Percentiles rank a stretch among this genome's conserved stretches.
Conservation (phyloP, 2,888 invertebrate species). For the Autographa pulchrina region DNA sequence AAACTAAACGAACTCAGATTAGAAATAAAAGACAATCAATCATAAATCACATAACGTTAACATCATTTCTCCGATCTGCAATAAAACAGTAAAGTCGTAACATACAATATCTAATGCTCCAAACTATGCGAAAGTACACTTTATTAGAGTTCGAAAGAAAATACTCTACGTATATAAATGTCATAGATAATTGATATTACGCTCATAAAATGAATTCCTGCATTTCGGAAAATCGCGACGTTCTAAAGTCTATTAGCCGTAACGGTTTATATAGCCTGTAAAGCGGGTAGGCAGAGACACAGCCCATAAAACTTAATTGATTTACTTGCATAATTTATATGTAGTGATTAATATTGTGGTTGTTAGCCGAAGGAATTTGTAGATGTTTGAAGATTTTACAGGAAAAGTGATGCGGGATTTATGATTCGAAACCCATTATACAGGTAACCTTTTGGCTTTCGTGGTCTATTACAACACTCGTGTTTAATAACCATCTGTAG, state of each 20-base stretch:
- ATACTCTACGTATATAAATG: slow-evolving; percentile 45
- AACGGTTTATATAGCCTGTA: slow-evolving; percentile 46
- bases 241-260: slow-evolving; percentile 45
- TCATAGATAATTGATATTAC: slow-evolving; percentile 57
- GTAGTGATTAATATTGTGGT: slow-evolving; percentile 56
- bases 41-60: slow-evolving; percentile 26
- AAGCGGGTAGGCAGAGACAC: slow-evolving; percentile 41
- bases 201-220: slow-evolving; percentile 49
- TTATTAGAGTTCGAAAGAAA: slow-evolving; percentile 57
- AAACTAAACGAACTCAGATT: not conserved
- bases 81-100: slow-evolving; percentile 46
- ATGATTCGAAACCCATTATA: slow-evolving; percentile 18
- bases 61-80: slow-evolving; percentile 39
- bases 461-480: not conserved
- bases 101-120: slow-evolving; percentile 45
- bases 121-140: slow-evolving; percentile 45
- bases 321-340: slow-evolving; percentile 65
- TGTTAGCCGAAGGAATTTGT: slow-evolving; percentile 49
- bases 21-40: not conserved
- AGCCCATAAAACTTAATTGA: slow-evolving; percentile 67
- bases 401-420: not conserved
- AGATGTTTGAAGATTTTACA: slow-evolving; percentile 22
- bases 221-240: slow-evolving; percentile 52
- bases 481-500: not conserved
- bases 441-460: slow-evolving; percentile 5